Conservation (phyloP, 2,888 invertebrate species). For the Clusia tigrina region DNA sequence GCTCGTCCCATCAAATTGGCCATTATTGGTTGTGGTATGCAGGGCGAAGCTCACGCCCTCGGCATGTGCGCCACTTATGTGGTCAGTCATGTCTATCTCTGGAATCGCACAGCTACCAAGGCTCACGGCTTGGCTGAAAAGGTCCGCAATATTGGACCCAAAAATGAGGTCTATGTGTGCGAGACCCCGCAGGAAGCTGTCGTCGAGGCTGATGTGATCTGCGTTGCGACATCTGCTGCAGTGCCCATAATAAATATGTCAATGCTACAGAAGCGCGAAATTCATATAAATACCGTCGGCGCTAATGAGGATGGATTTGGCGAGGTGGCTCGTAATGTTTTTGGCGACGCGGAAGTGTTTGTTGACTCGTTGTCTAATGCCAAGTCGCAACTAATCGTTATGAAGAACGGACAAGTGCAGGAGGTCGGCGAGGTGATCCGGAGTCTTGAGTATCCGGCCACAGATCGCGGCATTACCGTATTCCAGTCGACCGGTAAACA, state of each 20-base stretch:
- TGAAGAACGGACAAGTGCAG: conserved; percentile 66
- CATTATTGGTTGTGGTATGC: conserved; percentile 68
- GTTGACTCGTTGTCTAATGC: conserved; percentile 68
- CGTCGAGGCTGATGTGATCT: conserved; percentile 69
- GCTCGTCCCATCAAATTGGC: conserved; percentile 49
- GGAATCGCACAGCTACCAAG: conserved; percentile 66
- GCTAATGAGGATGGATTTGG: conserved; percentile 65
- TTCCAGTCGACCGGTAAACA: conserved; percentile 72
- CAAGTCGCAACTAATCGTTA: conserved; percentile 66
- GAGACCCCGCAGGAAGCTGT: conserved; percentile 65
- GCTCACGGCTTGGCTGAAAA: conserved; percentile 57
- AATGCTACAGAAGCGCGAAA: conserved; percentile 66
- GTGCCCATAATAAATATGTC: conserved; percentile 66
- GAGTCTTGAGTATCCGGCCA: no score
- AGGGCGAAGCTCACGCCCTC: conserved; percentile 66
- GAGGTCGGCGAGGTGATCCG: conserved; percentile 69
- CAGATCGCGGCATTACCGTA: conserved; percentile 65
- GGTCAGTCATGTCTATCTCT: conserved; percentile 67
- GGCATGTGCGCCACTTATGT: conserved; percentile 66
- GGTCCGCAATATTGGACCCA: conserved; percentile 37
- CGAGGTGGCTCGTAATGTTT: conserved; percentile 68
- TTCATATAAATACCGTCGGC: conserved; percentile 73
- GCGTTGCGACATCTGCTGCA: conserved; percentile 68
- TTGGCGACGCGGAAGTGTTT: conserved; percentile 65
- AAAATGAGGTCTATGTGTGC: conserved; percentile 34